Evolutionary conservation across 2,888 invertebrate species (phyloP), one percentile per base, ranked within the genome.

Genomic region (Trimorus sp.): DNA sequence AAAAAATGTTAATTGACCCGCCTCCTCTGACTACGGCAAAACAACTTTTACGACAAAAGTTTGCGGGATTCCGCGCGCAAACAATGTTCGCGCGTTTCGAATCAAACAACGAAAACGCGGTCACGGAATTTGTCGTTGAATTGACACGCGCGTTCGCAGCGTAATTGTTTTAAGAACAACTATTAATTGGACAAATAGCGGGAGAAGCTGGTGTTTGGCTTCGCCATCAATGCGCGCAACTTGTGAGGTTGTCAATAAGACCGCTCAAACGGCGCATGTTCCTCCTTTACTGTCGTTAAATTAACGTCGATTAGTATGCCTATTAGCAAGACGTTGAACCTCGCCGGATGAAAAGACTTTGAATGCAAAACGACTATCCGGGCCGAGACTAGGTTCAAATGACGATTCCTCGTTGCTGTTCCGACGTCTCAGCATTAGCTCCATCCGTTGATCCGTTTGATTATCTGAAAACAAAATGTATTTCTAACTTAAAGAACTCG

Each of bases 261-360:
- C 85, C 85, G 84, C 85, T 87, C 87, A 86, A 87, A 84, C 83
- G 84, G 77, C 84, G 77, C 84, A 78, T 83, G 83, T 83, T 86
- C 84, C 85, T 86, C 83, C 78, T 69, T 70, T 69, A 70, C 86
- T 85, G 86, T 88, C 87, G 87, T 89, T 86, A 86, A 90, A 91
- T 90, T 90, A 91, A 90, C 89, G 87, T 89, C 89, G 89, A 90
- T 91, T 90, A 90, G 88, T 85, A 88, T 88, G 88, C 87, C 89
- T 88, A 89, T 91, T 90, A 91, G 88, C 84, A 88, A 89, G 89
- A 89, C 90, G 90, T 89, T 90, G 90, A 90, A 90, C 89, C 86
- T 87, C 84, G 82, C 80, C 79, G 78, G 73, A 81, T 83, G 79
- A 79, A 83, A 81, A 68, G 81, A 83, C 63, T 68, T 73, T 68